Evolutionary conservation across 2,113 vertebrate genomes (phyloP).

Genomic region (Dicrurus megarhynchus): DNA sequence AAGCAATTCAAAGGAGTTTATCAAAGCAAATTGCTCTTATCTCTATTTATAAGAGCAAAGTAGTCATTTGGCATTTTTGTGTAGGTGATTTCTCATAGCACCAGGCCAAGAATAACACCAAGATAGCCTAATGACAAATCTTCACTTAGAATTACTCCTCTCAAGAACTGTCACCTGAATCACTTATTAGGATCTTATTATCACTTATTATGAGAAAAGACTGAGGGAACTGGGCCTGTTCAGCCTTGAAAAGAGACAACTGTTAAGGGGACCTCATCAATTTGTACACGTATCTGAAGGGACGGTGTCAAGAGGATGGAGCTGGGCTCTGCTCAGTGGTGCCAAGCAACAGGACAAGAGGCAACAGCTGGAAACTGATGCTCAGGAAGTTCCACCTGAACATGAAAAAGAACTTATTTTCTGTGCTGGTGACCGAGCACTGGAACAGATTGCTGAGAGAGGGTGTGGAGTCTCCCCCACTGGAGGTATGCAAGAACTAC

Average conservation of each 20-base stretch:
- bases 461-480: neutral
- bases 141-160: neutral
- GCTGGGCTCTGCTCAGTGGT: neutral
- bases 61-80: neutral
- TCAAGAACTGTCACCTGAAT: neutral
- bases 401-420: neutral
- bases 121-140: neutral
- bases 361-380: neutral
- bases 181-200: neutral
- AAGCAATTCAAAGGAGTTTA: neutral
- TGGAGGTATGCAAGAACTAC: neutral
- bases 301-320: neutral
- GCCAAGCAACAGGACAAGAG: neutral
- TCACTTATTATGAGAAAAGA: neutral
- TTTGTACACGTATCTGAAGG: neutral
- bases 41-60: neutral
- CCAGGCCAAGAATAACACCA: neutral
- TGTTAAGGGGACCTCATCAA: rapidly evolving
- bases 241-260: neutral
- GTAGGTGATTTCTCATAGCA: neutral
- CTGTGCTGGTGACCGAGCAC: neutral
- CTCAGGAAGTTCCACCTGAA: neutral
- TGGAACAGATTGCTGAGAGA: neutral
- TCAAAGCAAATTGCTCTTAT: neutral
- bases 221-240: neutral